Conservation (phyloP, 2,888 invertebrate species). For the Eurytoma adleriae region DNA sequence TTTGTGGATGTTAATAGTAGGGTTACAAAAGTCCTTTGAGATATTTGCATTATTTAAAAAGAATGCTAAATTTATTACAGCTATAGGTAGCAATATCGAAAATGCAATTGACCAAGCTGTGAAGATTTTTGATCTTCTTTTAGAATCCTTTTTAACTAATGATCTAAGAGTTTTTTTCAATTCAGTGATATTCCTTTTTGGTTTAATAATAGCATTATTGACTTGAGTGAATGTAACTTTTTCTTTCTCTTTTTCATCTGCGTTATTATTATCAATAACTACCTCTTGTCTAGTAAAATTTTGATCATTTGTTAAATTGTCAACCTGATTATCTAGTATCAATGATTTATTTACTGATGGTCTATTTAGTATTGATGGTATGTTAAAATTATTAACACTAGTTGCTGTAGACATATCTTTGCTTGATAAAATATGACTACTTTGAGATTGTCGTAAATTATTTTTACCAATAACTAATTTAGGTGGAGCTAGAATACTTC, state of each 20-base stretch:
- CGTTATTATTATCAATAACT: slow-evolving; percentile 6
- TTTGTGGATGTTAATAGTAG: slow-evolving; percentile 61
- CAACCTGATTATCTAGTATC: neutral
- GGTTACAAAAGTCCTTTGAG: slow-evolving; percentile 56
- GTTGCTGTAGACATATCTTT: neutral
- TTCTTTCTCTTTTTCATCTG: neutral
- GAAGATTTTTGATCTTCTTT: slow-evolving; percentile 18
- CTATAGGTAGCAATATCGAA: slow-evolving; percentile 53
- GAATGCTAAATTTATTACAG: slow-evolving; percentile 35
- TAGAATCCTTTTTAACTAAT: slow-evolving; percentile 49
- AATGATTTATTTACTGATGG: neutral
- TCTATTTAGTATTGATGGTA: neutral
- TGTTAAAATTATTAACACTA: neutral
- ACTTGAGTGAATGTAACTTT: neutral
- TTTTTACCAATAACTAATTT: slow-evolving; percentile 29
- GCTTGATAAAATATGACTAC: neutral
- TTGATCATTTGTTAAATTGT: no score
- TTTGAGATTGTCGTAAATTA: neutral
- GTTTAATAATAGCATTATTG: neutral
- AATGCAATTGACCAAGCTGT: slow-evolving; percentile 50
- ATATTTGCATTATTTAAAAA: slow-evolving; percentile 53
- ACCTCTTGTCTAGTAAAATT: no score
- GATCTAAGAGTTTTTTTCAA: slow-evolving; percentile 62
- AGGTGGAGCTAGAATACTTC: slow-evolving; percentile 38
- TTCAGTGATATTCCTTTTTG: slow-evolving; percentile 4